Percentiles rank a stretch among this genome's conserved stretches.
Conservation (phyloP, 2,888 invertebrate species). For the Chydorus sphaericus region DNA sequence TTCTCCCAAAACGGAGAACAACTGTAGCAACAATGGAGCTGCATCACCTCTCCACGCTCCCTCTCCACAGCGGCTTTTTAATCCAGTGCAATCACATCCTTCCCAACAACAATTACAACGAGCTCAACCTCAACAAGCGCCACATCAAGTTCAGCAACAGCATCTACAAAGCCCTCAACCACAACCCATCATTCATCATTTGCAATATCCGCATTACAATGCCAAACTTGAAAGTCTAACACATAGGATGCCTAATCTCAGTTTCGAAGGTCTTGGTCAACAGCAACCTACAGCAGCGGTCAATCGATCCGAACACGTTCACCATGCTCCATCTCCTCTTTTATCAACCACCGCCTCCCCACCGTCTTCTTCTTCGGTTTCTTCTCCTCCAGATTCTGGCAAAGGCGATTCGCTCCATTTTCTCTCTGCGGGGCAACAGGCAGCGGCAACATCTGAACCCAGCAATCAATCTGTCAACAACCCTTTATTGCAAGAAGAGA, state of each 20-base stretch:
- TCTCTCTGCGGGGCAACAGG: neutral
- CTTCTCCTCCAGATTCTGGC: neutral
- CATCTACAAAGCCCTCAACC: neutral
- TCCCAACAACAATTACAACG: neutral
- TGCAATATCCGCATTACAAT: conserved; percentile 11
- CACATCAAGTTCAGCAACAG: neutral
- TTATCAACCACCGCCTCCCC: neutral
- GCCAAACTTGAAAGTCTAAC: conserved; percentile 11
- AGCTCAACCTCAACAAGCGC: neutral
- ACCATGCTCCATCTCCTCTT: neutral
- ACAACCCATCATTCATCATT: neutral
- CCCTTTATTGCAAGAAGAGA: too few relatives aligned
- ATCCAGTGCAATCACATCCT: neutral
- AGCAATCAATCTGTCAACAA: conserved; percentile 1
- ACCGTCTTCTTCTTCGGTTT: neutral
- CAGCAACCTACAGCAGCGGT: conserved; percentile 2
- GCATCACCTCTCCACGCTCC: neutral
- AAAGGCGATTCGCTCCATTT: neutral
- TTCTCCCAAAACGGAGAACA: neutral
- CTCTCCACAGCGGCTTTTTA: neutral
- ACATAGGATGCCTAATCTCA: conserved; percentile 11
- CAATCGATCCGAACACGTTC: neutral
- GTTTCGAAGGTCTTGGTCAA: conserved; percentile 10
- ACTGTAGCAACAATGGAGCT: too few relatives aligned
- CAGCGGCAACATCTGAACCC: neutral